A percentile compares a stretch with the other conserved stretches of the same genome.
phyloP scores from a whole-genome alignment of 2,113 vertebrate genomes.

The Ammospiza nelsoni region DNA sequence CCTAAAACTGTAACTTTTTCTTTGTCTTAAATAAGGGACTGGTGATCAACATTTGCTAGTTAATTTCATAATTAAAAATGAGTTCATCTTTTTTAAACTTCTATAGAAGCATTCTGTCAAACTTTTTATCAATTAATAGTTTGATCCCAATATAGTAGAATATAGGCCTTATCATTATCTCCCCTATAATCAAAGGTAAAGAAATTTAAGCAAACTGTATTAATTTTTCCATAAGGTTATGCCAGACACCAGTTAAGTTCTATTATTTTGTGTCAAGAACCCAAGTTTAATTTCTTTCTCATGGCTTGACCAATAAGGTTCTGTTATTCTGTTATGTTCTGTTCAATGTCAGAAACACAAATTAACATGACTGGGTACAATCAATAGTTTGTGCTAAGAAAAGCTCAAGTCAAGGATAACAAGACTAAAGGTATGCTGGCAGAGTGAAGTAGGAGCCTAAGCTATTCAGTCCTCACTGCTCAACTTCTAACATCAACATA shows the following conservation, averaged over 20 bases:
- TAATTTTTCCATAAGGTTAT: neutral
- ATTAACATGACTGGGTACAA: neutral
- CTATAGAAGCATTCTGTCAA: neutral
- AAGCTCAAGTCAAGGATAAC: conserved; percentile 37
- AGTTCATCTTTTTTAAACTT: neutral
- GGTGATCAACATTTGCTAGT: neutral
- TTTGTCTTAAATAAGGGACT: neutral
- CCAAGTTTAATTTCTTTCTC: conserved; percentile 11
- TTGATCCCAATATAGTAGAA: neutral
- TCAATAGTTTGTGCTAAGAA: conserved; percentile 41
- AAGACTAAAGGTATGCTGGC: neutral
- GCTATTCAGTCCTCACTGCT: neutral
- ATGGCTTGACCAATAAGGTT: neutral
- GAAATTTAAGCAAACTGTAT: neutral
- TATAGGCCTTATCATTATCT: neutral
- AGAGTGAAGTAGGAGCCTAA: neutral
- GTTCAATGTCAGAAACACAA: conserved; percentile 7
- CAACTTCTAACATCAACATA: neutral
- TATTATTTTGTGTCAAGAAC: neutral
- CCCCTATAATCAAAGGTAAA: neutral
- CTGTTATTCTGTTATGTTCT: neutral
- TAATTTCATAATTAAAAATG: neutral
- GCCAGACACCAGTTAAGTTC: neutral
- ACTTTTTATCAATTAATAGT: neutral
- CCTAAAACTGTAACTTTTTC: neutral